A percentile compares a stretch with the other conserved stretches of the same genome.
Evolutionary conservation across 2,797 vertebrate genomes (phyloP).

Genomic region (Syngnathus rostellatus): DNA sequence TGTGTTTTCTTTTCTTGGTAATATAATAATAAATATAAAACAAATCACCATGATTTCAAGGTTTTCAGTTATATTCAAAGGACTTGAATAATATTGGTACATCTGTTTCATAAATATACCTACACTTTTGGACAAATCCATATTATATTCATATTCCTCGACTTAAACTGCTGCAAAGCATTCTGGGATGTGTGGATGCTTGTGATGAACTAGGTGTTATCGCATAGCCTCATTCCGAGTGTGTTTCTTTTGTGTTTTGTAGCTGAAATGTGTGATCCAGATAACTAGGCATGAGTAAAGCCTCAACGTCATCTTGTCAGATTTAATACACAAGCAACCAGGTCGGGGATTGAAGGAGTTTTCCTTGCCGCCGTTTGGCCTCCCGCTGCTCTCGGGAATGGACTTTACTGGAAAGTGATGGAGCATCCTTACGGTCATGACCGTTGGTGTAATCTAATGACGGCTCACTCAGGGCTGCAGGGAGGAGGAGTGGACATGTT

Average conservation of each 20-base stretch:
- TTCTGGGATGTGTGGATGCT: neutral
- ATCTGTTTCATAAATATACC: too few species aligned
- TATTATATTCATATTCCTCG: too few species aligned
- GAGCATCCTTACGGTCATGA: slow-evolving; percentile 67
- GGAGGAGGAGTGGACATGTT: slow-evolving; percentile 36
- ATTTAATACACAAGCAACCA: neutral
- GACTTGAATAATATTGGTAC: too few species aligned
- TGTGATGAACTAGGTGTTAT: neutral
- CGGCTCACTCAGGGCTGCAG: slow-evolving; percentile 51
- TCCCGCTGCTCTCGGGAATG: slow-evolving; percentile 49
- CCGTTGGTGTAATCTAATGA: slow-evolving; percentile 73
- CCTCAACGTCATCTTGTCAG: slow-evolving; percentile 5
- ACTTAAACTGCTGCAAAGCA: too few species aligned
- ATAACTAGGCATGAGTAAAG: slow-evolving; percentile 15
- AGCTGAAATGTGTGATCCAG: slow-evolving; percentile 18
- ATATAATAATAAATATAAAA: too few species aligned
- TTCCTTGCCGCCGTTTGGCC: slow-evolving; percentile 21
- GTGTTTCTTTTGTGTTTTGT: neutral
- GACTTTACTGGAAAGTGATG: slow-evolving; percentile 73
- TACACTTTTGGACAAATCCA: too few species aligned
- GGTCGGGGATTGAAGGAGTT: slow-evolving; percentile 6
- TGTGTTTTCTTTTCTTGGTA: too few species aligned
- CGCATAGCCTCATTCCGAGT: neutral
- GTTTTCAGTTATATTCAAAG: too few species aligned
- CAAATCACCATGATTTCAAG: too few species aligned